These are phyloP conservation scores for Geophilus truncorum DNA, from an alignment of 2,888 invertebrate species.

Conservation along the genomic window DNA sequence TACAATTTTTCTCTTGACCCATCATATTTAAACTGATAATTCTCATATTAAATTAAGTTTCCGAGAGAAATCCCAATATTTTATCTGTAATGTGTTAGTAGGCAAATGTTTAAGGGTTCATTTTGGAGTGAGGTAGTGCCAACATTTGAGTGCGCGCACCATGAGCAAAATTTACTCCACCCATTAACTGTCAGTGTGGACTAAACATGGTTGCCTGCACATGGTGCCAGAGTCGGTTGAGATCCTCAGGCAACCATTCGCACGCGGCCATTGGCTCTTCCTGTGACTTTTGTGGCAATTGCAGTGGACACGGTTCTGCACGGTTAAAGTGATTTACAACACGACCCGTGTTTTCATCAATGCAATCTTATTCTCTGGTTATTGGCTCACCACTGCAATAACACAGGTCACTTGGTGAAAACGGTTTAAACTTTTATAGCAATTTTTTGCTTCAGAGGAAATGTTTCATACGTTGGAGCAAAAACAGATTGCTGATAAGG, in stretches of 20 bases:
- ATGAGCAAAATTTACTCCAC: background rate
- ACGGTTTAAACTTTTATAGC: slow-evolving; percentile 5
- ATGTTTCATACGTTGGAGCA: background rate
- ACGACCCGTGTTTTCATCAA: background rate
- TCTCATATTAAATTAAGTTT: no score
- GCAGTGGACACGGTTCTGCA: background rate
- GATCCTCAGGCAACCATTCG: background rate
- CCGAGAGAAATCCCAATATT: no score
- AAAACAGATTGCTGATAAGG: background rate
- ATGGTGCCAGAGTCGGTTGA: background rate
- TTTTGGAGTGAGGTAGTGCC: background rate
- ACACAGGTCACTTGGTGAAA: background rate
- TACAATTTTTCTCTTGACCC: no score
- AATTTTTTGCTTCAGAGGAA: background rate
- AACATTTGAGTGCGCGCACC: background rate
- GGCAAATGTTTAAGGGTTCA: background rate
- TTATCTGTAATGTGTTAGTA: no score
- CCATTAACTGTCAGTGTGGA: background rate
- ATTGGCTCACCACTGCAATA: slow-evolving; percentile 5
- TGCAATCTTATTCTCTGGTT: slow-evolving; percentile 10
- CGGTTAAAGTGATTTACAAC: slow-evolving; percentile 3
- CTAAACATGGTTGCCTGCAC: slow-evolving; percentile 10
- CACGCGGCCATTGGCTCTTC: background rate
- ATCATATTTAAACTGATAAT: no score
- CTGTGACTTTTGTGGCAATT: slow-evolving; percentile 4